These are phyloP conservation scores for Caranx melampygus DNA, from an alignment of 2,113 vertebrate species.

Conservation along the genomic window DNA sequence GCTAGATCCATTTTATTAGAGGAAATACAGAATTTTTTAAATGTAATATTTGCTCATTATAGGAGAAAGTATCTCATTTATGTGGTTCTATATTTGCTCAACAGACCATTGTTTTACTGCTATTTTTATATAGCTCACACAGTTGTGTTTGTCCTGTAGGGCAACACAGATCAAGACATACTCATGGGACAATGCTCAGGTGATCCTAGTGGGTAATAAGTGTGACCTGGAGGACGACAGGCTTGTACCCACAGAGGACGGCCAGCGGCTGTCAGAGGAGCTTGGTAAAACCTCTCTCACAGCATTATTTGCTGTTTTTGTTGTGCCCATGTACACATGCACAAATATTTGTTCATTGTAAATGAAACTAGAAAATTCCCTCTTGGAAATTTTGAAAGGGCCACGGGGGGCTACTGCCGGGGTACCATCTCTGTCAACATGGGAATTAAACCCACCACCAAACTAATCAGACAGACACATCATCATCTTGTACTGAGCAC, in stretches of 20 bases:
- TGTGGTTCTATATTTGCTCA: too few relatives aligned
- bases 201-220: slow-evolving; percentile 89
- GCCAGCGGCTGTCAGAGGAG: slow-evolving; percentile 85
- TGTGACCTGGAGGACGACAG: slow-evolving; percentile 89
- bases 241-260: slow-evolving; percentile 86
- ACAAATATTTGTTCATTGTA: not conserved
- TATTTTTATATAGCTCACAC: not conserved
- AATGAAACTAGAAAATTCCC: too few relatives aligned
- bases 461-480: too few relatives aligned
- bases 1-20: too few relatives aligned
- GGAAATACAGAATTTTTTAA: too few relatives aligned
- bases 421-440: too few relatives aligned
- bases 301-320: not conserved
- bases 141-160: slow-evolving; percentile 71
- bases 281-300: slow-evolving; percentile 75
- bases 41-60: not conserved
- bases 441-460: too few relatives aligned
- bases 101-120: too few relatives aligned
- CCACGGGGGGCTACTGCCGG: too few relatives aligned
- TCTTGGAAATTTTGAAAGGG: too few relatives aligned
- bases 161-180: slow-evolving; percentile 91
- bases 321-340: not conserved
- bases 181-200: slow-evolving; percentile 90
- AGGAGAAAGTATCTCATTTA: not conserved
- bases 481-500: too few relatives aligned